These are phyloP conservation scores for Rhinopomastus cyanomelas DNA, from an alignment of 2,113 vertebrate genomes.

Conservation along the genomic window DNA sequence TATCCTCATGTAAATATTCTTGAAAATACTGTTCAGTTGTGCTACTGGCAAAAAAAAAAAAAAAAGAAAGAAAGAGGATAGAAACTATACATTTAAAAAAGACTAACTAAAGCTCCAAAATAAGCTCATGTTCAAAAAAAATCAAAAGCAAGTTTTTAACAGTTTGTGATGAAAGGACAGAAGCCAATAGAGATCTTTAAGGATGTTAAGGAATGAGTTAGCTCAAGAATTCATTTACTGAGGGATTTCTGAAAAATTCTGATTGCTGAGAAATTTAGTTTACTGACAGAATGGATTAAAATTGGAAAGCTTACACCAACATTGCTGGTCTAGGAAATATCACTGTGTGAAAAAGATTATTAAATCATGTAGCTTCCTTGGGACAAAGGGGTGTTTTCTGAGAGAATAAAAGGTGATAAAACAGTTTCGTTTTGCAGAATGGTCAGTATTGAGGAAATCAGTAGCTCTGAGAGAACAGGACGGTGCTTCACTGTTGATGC, in stretches of 20 bases:
- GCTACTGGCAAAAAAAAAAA: background rate
- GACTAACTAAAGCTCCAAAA: rapidly evolving
- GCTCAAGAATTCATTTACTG: background rate
- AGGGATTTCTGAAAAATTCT: too few species aligned
- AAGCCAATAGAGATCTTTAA: background rate
- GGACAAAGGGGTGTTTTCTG: background rate
- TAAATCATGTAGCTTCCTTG: background rate
- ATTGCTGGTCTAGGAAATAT: background rate
- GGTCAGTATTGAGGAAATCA: background rate
- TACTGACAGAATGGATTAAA: background rate
- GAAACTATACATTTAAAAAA: background rate
- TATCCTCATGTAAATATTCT: background rate
- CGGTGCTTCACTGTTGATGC: background rate
- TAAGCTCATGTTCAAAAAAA: background rate
- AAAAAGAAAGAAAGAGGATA: background rate
- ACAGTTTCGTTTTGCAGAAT: background rate
- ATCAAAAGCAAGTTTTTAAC: background rate
- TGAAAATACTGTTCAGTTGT: background rate
- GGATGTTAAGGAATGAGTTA: background rate
- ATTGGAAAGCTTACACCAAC: background rate
- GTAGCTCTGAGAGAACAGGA: background rate
- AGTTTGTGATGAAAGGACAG: background rate
- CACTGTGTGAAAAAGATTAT: background rate
- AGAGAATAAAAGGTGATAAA: background rate
- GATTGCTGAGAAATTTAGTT: too few species aligned